These are phyloP conservation scores for Stratiolaelaps scimitus DNA, from an alignment of 1,140 invertebrate species.

Conservation along the genomic window DNA sequence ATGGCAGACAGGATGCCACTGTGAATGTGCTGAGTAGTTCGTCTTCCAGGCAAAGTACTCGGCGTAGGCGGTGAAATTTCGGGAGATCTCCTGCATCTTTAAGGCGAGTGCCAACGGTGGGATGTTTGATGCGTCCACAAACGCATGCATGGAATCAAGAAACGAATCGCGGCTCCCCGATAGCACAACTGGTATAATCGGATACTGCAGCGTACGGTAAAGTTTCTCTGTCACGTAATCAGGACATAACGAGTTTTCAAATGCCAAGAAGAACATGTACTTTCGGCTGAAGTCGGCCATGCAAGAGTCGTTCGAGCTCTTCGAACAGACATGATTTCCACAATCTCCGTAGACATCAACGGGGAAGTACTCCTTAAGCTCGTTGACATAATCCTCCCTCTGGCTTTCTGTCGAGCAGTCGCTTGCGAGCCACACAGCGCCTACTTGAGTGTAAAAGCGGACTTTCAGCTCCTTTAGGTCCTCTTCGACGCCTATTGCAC, in stretches of 20 bases:
- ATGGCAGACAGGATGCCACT: neutral
- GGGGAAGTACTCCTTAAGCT: conserved; percentile 47
- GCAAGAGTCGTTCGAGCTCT: conserved; percentile 38
- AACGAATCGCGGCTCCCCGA: neutral
- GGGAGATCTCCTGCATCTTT: neutral
- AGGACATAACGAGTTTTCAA: conserved; percentile 40
- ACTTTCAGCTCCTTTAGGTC: neutral
- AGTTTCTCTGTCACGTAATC: conserved; percentile 42
- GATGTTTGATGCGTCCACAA: neutral
- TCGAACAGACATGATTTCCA: conserved; percentile 36
- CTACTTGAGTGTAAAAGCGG: conserved; percentile 33
- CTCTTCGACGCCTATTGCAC: conserved; percentile 7
- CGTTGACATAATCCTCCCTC: conserved; percentile 47
- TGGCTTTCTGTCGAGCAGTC: conserved; percentile 49
- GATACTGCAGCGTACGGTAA: conserved; percentile 29
- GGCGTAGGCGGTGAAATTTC: neutral
- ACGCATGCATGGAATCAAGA: neutral
- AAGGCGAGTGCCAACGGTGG: neutral
- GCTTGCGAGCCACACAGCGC: conserved; percentile 52
- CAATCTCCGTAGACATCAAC: conserved; percentile 59
- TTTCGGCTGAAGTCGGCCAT: conserved; percentile 44
- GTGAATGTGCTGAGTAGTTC: neutral
- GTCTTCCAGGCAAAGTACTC: conserved; percentile 4
- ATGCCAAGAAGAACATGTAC: conserved; percentile 40
- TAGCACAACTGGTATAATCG: conserved; percentile 32